phyloP scores from a whole-genome alignment of 2,113 vertebrate genomes.

The Nesoenas mayeri region DNA sequence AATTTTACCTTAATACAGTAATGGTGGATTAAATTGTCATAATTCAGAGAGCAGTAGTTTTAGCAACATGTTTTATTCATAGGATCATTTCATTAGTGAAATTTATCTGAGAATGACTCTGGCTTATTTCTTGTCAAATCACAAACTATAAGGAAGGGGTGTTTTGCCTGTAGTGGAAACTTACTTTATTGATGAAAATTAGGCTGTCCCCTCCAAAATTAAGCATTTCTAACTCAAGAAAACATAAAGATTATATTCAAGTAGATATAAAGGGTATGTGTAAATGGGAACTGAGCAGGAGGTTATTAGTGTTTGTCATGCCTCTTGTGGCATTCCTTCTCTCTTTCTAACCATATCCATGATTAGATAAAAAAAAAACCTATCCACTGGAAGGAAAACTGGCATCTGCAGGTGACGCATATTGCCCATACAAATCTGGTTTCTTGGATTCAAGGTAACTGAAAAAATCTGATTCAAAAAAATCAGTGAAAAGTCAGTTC shows the following conservation, averaged over 20 bases:
- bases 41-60: background rate
- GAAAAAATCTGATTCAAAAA: background rate
- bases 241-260: background rate
- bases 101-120: background rate
- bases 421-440: background rate
- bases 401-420: background rate
- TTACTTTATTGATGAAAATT: background rate
- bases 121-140: background rate
- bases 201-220: background rate
- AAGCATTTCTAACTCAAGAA: background rate
- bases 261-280: background rate
- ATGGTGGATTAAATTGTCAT: background rate
- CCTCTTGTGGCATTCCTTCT: background rate
- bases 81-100: background rate
- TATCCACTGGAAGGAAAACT: background rate
- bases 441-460: background rate
- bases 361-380: background rate
- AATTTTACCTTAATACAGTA: background rate
- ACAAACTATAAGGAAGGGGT: conserved; percentile 41
- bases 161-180: background rate
- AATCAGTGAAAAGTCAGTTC: background rate
- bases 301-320: conserved; percentile 61
- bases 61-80: background rate
- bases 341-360: conserved; percentile 13
- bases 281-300: background rate